Conservation (phyloP, 2,113 vertebrate species). For the Trogon surrucura region DNA sequence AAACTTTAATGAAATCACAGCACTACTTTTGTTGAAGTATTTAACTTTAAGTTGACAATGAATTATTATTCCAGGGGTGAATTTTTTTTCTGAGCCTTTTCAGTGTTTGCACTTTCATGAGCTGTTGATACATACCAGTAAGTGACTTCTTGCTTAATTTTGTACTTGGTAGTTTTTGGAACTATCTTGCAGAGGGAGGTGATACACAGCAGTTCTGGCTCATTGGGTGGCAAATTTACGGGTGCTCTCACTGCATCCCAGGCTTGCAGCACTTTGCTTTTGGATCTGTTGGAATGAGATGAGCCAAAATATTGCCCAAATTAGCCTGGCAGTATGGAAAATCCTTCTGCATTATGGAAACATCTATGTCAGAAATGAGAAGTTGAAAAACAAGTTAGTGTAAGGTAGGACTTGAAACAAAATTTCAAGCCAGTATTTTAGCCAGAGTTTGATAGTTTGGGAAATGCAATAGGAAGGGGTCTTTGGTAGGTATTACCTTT, state of each 20-base stretch:
- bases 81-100: background rate
- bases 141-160: background rate
- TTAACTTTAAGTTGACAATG: background rate
- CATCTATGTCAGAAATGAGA: background rate
- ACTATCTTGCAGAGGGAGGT: background rate
- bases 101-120: background rate
- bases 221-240: background rate
- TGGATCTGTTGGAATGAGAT: background rate
- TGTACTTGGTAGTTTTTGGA: background rate
- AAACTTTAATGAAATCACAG: background rate
- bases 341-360: background rate
- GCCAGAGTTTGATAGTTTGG: fast-evolving
- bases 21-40: background rate
- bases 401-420: background rate
- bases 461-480: background rate
- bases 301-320: background rate
- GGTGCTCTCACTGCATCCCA: fast-evolving
- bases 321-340: background rate
- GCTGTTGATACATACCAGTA: background rate
- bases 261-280: background rate
- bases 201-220: background rate
- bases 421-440: background rate
- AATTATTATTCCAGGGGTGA: background rate
- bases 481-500: background rate
- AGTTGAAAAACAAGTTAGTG: background rate